Conservation (phyloP, 2,888 invertebrate genomes). For the Mactromeris polynyma region DNA sequence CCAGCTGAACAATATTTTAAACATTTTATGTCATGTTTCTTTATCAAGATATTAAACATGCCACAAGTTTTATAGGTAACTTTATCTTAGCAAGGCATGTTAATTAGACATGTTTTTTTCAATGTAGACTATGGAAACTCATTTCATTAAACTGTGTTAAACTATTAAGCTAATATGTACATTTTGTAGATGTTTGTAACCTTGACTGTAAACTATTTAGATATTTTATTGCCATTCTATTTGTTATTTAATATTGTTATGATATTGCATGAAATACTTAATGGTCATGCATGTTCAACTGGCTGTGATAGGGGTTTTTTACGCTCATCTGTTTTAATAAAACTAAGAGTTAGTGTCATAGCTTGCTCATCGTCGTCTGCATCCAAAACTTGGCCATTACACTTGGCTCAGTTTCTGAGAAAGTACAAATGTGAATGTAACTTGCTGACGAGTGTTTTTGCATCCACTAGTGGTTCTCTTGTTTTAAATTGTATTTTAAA, state of each 20-base stretch:
- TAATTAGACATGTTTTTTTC: not conserved
- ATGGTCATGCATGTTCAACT: too few species aligned
- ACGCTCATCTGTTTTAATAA: too few species aligned
- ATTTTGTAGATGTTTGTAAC: not conserved
- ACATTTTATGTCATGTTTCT: not conserved
- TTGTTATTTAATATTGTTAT: not conserved
- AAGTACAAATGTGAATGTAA: too few species aligned
- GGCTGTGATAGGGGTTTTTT: too few species aligned
- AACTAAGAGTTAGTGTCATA: too few species aligned
- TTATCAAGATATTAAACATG: not conserved
- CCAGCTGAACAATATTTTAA: not conserved
- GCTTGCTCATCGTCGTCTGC: too few species aligned
- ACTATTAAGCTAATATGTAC: not conserved
- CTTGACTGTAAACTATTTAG: not conserved
- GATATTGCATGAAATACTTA: too few species aligned
- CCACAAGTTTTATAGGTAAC: not conserved
- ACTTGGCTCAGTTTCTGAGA: too few species aligned
- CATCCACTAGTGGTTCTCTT: too few species aligned
- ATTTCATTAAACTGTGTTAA: not conserved
- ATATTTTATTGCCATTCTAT: not conserved
- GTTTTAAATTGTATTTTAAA: too few species aligned
- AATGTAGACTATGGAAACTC: not conserved
- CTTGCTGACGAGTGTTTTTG: too few species aligned
- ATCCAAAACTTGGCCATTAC: too few species aligned
- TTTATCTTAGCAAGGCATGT: not conserved